Base-by-base conservation (phyloP, 2,888 invertebrate species). In the Fissipunctia ypsillon region DNA sequence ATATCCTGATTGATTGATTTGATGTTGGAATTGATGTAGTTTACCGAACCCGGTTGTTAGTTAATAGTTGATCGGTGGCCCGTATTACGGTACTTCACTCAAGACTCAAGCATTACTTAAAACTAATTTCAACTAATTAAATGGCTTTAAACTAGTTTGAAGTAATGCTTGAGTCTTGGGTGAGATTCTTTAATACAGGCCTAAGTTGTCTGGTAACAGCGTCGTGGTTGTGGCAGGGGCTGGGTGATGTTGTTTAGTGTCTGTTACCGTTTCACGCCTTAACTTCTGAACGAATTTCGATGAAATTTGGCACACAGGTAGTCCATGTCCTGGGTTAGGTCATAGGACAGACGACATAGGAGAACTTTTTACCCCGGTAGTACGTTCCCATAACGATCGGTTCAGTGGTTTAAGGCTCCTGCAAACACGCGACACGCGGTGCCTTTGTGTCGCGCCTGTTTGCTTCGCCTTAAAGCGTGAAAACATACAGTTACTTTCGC, bases 1-100 rank as follows among this genome's bases (percentile, higher is more conserved):
- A 70, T 52, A 41, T 19, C 69, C 14, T 22, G 31, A 69, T 52
- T 52, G 69, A 52, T 43, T 52, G n/a, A 41, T 41, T 63, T 9
- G 16, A 25, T 45, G 22, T 35, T 45, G 38, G 72, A 56, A 71
- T 72, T 71, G 35, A 35, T 56, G 22, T 56, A 35, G 52, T 70
- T 43, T 43, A 69, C 31, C 25, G 45, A 56, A 71, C 72, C 35
- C 28, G 3, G 16, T 7, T 45, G 43, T 52, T 38, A 71, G 43
- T 52, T 38, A 71, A 70, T 54, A 43, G 54, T 43, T 16, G 54
- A 19, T 52, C 69, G n/a, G n/a, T 41, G 14, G 69, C 41, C 38
- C 22, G 14, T 43, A 61, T 61, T 41, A 61, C 19, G 28, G 28
- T 14, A 63, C 61, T 19, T 61, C 25, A 61, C 12, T 61, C 41